Percentiles rank a stretch among this genome's conserved stretches.
Evolutionary conservation across 2,888 invertebrate species (phyloP).

Genomic region (Scrobipalpa atriplicella): DNA sequence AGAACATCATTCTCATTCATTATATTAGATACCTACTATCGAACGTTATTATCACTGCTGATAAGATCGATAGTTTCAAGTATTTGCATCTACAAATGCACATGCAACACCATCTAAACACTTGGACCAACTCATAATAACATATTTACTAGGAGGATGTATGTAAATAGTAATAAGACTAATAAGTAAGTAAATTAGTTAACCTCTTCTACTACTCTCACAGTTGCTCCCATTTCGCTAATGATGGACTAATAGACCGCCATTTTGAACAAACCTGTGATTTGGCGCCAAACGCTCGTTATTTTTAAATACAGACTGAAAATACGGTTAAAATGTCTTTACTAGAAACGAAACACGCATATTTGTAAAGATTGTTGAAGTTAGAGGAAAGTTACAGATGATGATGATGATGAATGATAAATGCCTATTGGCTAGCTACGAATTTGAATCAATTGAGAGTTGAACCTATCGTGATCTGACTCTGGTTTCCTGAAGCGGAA

Average conservation of each 20-base stretch:
- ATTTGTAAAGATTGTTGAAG: not conserved
- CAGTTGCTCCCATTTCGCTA: constrained; percentile 17
- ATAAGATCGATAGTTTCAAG: too few species aligned
- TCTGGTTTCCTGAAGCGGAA: too few species aligned
- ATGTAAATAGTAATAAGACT: constrained; percentile 8
- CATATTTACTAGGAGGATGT: not conserved
- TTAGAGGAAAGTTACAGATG: not conserved
- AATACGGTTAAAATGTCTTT: constrained; percentile 2
- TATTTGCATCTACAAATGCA: not conserved
- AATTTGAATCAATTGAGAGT: too few species aligned
- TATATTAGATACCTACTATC: too few species aligned
- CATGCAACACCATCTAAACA: not conserved
- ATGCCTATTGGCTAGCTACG: too few species aligned
- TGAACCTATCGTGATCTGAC: too few species aligned
- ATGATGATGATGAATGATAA: too few species aligned
- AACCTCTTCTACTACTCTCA: not conserved
- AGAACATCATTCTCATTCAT: too few species aligned
- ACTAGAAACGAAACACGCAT: not conserved
- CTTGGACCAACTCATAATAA: constrained; percentile 3
- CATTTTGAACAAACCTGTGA: constrained; percentile 18
- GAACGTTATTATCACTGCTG: too few species aligned
- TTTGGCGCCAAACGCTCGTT: not conserved
- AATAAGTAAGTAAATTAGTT: constrained; percentile 2
- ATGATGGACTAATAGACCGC: constrained; percentile 5
- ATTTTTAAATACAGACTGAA: constrained; percentile 11